Percentiles rank a stretch among this genome's conserved stretches.
These are phyloP conservation scores for Pelecanus crispus DNA, from an alignment of 2,113 vertebrate genomes.

Conservation along the genomic window DNA sequence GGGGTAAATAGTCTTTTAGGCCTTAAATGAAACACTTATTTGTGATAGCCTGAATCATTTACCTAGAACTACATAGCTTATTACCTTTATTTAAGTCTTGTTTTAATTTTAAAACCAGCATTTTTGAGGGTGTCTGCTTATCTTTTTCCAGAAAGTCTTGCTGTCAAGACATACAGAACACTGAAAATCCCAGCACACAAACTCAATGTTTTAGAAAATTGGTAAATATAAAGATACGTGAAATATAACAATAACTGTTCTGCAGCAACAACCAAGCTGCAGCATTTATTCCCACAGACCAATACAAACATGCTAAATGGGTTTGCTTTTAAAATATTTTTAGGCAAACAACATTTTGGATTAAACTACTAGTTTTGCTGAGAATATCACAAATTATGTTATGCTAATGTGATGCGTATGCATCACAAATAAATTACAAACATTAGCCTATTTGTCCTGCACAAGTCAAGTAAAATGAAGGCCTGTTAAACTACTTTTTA, in stretches of 20 bases:
- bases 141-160: neutral
- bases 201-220: neutral
- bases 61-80: neutral
- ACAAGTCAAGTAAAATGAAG: neutral
- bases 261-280: neutral
- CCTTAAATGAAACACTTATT: neutral
- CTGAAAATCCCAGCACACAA: neutral
- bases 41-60: neutral
- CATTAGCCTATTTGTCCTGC: neutral
- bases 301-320: neutral
- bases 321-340: neutral
- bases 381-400: neutral
- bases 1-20: neutral
- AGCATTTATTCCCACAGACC: neutral
- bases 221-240: neutral
- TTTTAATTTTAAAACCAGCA: neutral
- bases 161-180: neutral
- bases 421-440: neutral
- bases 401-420: neutral
- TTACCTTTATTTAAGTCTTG: neutral
- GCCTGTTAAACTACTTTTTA: neutral
- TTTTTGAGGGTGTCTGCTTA: neutral
- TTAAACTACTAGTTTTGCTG: neutral
- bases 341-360: neutral
- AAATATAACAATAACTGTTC: neutral